phyloP scores from a whole-genome alignment of 2,888 invertebrate genomes.

The Noctua fimbriata region DNA sequence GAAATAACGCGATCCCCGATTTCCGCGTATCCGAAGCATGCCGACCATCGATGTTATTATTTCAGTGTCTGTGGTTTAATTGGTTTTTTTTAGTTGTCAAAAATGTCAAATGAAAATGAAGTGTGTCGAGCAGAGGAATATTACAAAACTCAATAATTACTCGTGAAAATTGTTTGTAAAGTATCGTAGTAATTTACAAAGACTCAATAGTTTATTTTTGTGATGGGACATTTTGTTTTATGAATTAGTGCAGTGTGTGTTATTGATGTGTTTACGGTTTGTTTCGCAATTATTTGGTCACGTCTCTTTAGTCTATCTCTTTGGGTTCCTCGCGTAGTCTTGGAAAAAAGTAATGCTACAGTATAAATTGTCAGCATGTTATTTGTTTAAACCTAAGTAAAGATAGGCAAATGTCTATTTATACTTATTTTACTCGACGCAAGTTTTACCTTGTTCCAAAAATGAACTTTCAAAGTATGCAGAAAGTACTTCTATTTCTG shows the following conservation, averaged over 20 bases:
- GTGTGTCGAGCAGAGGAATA: conserved; percentile 57
- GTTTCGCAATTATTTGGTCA: conserved; percentile 81
- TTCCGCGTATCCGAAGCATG: no score
- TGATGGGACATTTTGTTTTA: conserved; percentile 64
- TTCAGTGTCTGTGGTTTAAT: no score
- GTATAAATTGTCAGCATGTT: conserved; percentile 3
- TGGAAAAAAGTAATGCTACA: conserved; percentile 52
- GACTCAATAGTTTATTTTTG: conserved; percentile 45
- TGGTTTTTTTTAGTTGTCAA: conserved; percentile 41
- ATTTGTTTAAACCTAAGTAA: neutral
- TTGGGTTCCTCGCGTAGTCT: conserved; percentile 64
- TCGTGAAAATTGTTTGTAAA: conserved; percentile 48
- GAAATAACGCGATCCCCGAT: no score
- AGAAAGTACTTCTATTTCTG: conserved; percentile 5
- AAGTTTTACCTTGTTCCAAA: conserved; percentile 4
- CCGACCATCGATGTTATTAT: no score
- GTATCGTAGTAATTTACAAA: conserved; percentile 29
- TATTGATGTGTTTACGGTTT: conserved; percentile 86
- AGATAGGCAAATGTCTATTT: neutral
- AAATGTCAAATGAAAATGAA: conserved; percentile 63
- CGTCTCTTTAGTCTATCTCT: conserved; percentile 72
- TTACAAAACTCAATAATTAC: conserved; percentile 48
- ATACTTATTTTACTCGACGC: neutral
- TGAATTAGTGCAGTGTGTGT: conserved; percentile 70
- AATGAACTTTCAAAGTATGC: conserved; percentile 33